Conservation (phyloP, 2,888 invertebrate species). For the Ormyrus thymus region DNA sequence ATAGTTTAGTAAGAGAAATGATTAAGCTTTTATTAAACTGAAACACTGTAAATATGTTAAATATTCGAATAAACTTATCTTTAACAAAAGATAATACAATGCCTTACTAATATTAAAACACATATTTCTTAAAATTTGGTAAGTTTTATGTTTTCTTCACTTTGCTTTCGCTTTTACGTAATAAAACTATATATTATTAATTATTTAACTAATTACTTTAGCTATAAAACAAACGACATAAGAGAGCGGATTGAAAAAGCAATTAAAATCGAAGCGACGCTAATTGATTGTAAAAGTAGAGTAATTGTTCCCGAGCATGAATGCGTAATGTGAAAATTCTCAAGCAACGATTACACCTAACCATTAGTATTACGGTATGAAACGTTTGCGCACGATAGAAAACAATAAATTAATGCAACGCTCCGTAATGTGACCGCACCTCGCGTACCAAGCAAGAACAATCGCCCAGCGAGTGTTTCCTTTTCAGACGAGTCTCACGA, state of each 20-base stretch:
- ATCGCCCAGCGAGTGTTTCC: conserved; percentile 28
- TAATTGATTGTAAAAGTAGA: conserved; percentile 7
- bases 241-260: too few species aligned
- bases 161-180: too few species aligned
- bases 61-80: too few species aligned
- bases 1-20: not conserved
- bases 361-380: not conserved
- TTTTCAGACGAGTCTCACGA: conserved; percentile 39
- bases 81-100: too few species aligned
- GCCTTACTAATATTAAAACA: too few species aligned
- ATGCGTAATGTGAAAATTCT: conserved; percentile 27
- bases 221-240: too few species aligned
- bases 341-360: conserved; percentile 20
- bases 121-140: too few species aligned
- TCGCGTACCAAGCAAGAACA: conserved; percentile 23
- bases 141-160: too few species aligned
- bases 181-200: too few species aligned
- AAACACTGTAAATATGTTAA: too few species aligned
- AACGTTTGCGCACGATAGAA: not conserved
- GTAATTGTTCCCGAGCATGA: conserved; percentile 17
- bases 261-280: not conserved
- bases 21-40: too few species aligned
- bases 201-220: too few species aligned
- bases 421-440: conserved; percentile 15
- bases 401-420: conserved; percentile 38